Evolutionary conservation across 2,797 vertebrate species (phyloP).

Genomic region (Ptychobarbus kaznakovi): DNA sequence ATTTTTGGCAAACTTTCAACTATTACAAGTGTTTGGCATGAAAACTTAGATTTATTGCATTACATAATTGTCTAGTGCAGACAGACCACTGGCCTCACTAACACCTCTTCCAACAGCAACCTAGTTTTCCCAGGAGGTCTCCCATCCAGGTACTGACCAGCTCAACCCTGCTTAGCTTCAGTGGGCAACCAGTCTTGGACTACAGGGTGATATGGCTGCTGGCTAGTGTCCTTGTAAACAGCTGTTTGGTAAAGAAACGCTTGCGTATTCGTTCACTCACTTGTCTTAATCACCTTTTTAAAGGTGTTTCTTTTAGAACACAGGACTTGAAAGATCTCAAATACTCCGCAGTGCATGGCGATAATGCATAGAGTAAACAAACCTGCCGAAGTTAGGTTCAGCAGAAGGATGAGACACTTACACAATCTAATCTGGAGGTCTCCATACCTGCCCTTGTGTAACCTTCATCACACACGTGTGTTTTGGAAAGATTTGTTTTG

Average conservation of each 20-base stretch:
- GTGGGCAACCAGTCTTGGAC: too few species aligned
- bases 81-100: too few species aligned
- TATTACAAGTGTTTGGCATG: neutral
- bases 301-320: neutral
- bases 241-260: too few species aligned
- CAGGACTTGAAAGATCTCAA: neutral
- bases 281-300: too few species aligned
- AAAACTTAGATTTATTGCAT: neutral
- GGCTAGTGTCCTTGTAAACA: too few species aligned
- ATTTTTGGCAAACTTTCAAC: neutral
- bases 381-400: conserved; percentile 3
- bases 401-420: neutral
- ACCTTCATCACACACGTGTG: neutral
- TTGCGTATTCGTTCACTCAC: neutral
- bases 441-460: neutral
- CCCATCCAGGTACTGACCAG: too few species aligned
- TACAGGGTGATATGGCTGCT: too few species aligned
- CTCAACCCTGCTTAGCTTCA: too few species aligned
- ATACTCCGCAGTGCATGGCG: neutral
- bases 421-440: conserved; percentile 14
- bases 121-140: too few species aligned
- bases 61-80: too few species aligned
- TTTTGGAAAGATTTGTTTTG: conserved; percentile 26
- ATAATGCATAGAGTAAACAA: neutral
- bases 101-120: too few species aligned